phyloP scores from a whole-genome alignment of 2,797 vertebrate species.

The Onychomys arenicola region DNA sequence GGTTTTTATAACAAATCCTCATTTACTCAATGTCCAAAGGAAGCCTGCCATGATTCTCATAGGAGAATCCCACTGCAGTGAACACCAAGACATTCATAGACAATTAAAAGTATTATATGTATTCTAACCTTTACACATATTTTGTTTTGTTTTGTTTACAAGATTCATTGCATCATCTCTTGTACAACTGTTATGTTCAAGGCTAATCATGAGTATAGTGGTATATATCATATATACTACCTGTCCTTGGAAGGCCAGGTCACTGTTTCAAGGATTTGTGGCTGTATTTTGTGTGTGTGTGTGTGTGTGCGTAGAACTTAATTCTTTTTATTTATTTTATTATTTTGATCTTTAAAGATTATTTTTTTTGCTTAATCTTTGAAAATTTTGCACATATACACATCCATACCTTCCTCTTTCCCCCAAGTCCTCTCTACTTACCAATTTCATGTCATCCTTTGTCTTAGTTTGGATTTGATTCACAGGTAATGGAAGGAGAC shows the following conservation, averaged over 20 bases:
- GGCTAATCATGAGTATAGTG: background rate
- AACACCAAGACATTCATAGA: background rate
- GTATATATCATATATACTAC: background rate
- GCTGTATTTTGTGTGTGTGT: background rate
- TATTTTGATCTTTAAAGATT: too few species aligned
- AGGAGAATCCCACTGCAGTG: background rate
- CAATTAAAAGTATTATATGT: background rate
- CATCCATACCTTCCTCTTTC: too few species aligned
- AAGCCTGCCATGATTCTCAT: background rate
- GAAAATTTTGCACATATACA: too few species aligned
- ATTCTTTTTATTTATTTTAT: too few species aligned
- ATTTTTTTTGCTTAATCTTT: too few species aligned
- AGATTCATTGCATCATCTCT: background rate
- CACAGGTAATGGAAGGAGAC: too few species aligned
- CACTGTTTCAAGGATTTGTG: background rate
- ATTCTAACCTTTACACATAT: background rate
- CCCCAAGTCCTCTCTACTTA: too few species aligned
- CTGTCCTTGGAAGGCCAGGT: background rate
- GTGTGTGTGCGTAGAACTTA: too few species aligned
- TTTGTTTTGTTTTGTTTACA: slow-evolving; percentile 4
- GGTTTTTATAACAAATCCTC: background rate
- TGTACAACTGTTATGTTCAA: background rate
- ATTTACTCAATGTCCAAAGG: background rate
- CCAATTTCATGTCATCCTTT: too few species aligned
- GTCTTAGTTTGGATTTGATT: too few species aligned